These are phyloP conservation scores for Sylvia atricapilla DNA, from an alignment of 2,113 vertebrate genomes.

Conservation along the genomic window DNA sequence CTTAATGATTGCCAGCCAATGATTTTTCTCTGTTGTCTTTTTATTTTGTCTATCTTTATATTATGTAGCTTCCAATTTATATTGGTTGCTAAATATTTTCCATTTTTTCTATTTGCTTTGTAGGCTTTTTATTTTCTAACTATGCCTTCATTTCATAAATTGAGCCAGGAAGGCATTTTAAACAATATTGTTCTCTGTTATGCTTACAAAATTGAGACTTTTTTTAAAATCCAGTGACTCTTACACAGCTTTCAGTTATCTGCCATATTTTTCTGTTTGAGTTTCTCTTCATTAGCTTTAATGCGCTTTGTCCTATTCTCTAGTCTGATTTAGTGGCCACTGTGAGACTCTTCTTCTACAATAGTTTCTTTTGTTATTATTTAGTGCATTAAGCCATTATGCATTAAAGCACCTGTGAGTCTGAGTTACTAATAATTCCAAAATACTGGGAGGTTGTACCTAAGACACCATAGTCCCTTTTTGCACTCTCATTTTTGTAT, in stretches of 20 bases:
- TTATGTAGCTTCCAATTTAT: not conserved
- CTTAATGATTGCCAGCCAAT: not conserved
- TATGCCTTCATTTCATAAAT: not conserved
- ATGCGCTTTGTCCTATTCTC: not conserved
- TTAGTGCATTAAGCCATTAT: not conserved
- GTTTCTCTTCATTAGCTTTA: not conserved
- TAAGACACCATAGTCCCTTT: not conserved
- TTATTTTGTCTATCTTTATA: not conserved
- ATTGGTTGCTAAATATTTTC: constrained; percentile 6
- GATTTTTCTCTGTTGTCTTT: not conserved
- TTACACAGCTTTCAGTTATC: not conserved
- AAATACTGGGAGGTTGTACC: not conserved
- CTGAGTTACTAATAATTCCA: not conserved
- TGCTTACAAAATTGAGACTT: not conserved
- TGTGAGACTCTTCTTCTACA: not conserved
- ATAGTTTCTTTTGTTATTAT: not conserved
- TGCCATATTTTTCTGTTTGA: not conserved
- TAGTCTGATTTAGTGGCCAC: not conserved
- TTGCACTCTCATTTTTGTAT: not conserved
- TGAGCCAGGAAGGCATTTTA: constrained; percentile 1
- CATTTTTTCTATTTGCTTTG: not conserved
- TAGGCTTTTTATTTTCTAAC: constrained; percentile 29
- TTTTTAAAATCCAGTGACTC: not conserved
- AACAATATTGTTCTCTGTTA: not conserved
- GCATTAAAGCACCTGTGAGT: not conserved